Evolutionary conservation across 2,113 vertebrate species (phyloP).

Genomic region (Microcebus murinus): DNA sequence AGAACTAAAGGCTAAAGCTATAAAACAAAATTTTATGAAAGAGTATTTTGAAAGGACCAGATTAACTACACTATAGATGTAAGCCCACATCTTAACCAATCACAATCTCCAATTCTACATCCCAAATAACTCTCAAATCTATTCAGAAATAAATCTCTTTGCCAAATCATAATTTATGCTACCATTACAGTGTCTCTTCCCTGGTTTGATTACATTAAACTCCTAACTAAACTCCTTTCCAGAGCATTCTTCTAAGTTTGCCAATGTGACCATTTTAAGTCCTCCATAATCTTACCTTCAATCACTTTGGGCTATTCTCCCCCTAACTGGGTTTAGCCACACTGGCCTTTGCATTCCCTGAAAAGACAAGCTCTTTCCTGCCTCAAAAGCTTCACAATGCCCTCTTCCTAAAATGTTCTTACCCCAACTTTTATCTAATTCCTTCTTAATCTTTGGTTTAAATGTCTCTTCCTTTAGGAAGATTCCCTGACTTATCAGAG

Average conservation of each 20-base stretch:
- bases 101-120: not conserved
- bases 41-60: not conserved
- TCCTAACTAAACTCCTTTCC: slow-evolving; percentile 17
- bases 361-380: not conserved
- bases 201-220: not conserved
- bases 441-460: not conserved
- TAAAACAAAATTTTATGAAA: not conserved
- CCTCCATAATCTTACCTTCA: not conserved
- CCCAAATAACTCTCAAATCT: not conserved
- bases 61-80: not conserved
- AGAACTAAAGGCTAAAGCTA: not conserved
- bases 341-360: not conserved
- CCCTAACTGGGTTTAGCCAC: not conserved
- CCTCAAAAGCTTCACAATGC: not conserved
- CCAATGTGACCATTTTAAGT: not conserved
- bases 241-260: not conserved
- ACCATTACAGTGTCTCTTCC: not conserved
- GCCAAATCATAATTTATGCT: not conserved
- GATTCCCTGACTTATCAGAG: not conserved
- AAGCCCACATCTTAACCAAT: not conserved
- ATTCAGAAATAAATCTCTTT: not conserved
- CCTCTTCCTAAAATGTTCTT: not conserved
- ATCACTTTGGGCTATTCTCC: not conserved
- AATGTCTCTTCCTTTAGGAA: not conserved
- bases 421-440: not conserved